Evolutionary conservation across 2,113 vertebrate species (phyloP).

Genomic region (Sus scrofa): T2T-Sscrofa CM000826.6:111256501-111257000

Average conservation of each 20-base stretch:
- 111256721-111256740: not conserved
- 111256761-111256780: not conserved
- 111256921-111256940: constrained; percentile 10
- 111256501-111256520: not conserved
- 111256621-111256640: not conserved
- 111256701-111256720: not conserved
- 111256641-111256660: not conserved
- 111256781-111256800: not conserved
- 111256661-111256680: not conserved
- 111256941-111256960: constrained; percentile 30
- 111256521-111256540: not conserved
- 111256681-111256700: not conserved
- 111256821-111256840: not conserved
- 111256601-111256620: not conserved
- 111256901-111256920: not conserved
- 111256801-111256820: not conserved
- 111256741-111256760: not conserved
- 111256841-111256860: not conserved
- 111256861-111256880: no score
- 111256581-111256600: not conserved
- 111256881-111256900: no score
- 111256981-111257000: no score
- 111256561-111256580: not conserved
- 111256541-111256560: not conserved
- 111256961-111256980: not conserved